These are phyloP conservation scores for Emydura subglobosa DNA, from an alignment of 2,113 vertebrate species.

Conservation along the genomic window DNA sequence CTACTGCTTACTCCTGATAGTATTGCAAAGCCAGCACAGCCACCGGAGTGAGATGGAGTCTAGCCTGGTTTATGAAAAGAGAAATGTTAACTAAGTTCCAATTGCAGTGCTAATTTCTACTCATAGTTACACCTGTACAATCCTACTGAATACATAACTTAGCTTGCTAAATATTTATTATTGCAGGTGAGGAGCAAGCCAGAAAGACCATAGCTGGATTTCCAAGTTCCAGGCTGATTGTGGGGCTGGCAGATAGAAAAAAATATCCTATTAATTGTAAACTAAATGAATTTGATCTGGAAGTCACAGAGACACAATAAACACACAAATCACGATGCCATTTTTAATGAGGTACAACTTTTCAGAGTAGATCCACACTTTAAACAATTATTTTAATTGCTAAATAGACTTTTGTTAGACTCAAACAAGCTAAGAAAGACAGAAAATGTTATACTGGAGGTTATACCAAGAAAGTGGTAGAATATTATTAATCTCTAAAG, in stretches of 20 bases:
- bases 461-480: slow-evolving; percentile 5
- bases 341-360: background rate
- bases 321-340: background rate
- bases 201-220: background rate
- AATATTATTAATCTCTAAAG: background rate
- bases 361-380: background rate
- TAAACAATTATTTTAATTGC: background rate
- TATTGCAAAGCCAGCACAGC: too few relatives aligned
- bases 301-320: background rate
- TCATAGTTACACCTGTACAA: background rate
- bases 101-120: background rate
- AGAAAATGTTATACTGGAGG: background rate
- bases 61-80: background rate
- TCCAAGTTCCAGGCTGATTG: background rate
- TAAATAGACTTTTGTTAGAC: background rate
- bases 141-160: background rate
- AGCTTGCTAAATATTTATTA: background rate
- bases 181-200: background rate
- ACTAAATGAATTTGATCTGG: background rate
- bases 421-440: background rate
- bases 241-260: background rate
- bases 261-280: background rate
- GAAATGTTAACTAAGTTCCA: background rate
- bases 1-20: too few relatives aligned
- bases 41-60: too few relatives aligned